Percentiles rank a stretch among this genome's conserved stretches.
phyloP scores from a whole-genome alignment of 2,888 invertebrate species.

The Ptilodon capucinus region DNA sequence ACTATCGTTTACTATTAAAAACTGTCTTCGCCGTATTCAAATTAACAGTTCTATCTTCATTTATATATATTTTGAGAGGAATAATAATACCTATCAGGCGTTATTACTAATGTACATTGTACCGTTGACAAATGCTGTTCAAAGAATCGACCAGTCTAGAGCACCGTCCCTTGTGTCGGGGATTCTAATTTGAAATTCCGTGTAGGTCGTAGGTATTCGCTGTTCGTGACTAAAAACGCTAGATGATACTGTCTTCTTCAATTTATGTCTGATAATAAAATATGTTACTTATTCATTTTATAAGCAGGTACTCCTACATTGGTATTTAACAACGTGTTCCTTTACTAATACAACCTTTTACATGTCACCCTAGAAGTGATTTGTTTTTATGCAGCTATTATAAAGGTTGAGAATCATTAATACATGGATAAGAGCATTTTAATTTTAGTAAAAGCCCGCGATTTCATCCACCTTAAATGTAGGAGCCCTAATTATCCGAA shows the following conservation, averaged over 20 bases:
- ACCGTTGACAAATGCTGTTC: conserved; percentile 9
- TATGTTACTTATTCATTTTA: conserved; percentile 3
- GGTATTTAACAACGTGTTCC: neutral
- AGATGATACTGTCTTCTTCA: conserved; percentile 11
- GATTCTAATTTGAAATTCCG: conserved; percentile 25
- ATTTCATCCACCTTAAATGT: too few species aligned
- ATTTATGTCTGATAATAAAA: conserved; percentile 18
- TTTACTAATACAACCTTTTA: too few species aligned
- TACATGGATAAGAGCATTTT: too few species aligned
- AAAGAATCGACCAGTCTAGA: conserved; percentile 6
- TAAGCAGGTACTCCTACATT: conserved; percentile 20
- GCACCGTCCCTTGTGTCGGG: conserved; percentile 9
- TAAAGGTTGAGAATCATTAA: too few species aligned
- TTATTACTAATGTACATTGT: neutral
- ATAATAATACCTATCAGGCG: neutral
- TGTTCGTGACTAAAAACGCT: conserved; percentile 21
- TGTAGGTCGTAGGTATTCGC: conserved; percentile 28
- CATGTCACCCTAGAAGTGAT: too few species aligned
- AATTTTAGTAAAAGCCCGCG: too few species aligned
- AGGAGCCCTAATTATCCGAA: too few species aligned
- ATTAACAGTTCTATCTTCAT: neutral
- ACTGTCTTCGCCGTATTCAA: neutral
- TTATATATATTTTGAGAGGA: neutral
- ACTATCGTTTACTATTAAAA: conserved; percentile 13
- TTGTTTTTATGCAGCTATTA: too few species aligned